Evolutionary conservation across 2,797 vertebrate species (phyloP), one percentile per base, ranked within the genome.

Genomic region (Poeciliopsis turneri): DNA sequence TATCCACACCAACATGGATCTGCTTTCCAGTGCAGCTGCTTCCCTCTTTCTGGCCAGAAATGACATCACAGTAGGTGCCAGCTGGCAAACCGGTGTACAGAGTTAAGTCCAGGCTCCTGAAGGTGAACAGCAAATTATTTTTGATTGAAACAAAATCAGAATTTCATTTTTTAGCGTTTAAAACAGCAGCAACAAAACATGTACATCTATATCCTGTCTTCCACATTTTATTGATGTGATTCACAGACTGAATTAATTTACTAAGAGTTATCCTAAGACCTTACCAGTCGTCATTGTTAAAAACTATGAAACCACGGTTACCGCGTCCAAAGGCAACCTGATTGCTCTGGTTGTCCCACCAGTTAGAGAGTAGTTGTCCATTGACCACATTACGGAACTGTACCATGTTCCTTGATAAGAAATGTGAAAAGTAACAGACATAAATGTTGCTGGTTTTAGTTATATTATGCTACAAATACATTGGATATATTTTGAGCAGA

Each of bases 281-380:
- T 96, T 82, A 98, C 98, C 97, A 96, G 87, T 97, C 95, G 30
- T 98, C 98, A 0, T 98, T 98, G 91, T 99, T 99, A 81, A 99
- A 97, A 84, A 97, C 86, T 28, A 99, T 96, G 90, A 99, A 99
- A 45, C 97, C 98, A 74, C 84, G 96, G 76, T 94, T 92, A 15
- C 98, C 97, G 84, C 97, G 98, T 28, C 98, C 96, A 86, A 99
- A 99, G 45, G 97, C 97, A 3, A 99, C 95, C 92, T 98, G 97
- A 89, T 98, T 99, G 92, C 87, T 96, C 16, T 82, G 88, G n/a
- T 99, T 99, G 90, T 99, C 98, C 97, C 97, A 99, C 98, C 98
- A 99, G 95, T 98, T 98, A 61, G 94, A 86, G 16, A 97, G 96
- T 76, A 95, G 84, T 74, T 97, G 90, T 49, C 97, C 96, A 0